Percentiles rank a stretch among this genome's conserved stretches.
These are phyloP conservation scores for Ruditapes philippinarum DNA, from an alignment of 1,140 invertebrate genomes.

Conservation along the genomic window DNA sequence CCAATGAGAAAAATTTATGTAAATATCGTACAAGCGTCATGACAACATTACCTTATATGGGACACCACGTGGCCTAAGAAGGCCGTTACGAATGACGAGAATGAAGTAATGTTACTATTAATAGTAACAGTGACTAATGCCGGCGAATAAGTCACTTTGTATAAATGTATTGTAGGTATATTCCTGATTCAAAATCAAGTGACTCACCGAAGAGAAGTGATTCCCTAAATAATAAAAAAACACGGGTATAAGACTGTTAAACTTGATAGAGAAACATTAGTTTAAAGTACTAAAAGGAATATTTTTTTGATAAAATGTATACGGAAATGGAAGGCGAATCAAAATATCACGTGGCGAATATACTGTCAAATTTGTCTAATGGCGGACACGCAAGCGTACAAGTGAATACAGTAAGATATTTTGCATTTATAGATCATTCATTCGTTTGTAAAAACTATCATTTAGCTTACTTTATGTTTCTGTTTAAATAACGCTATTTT, in stretches of 20 bases:
- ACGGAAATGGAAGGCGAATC: slow-evolving; percentile 66
- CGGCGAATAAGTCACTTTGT: slow-evolving; percentile 41
- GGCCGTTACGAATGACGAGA: not conserved
- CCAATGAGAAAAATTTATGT: slow-evolving; percentile 45
- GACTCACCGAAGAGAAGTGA: slow-evolving; percentile 56
- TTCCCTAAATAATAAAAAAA: slow-evolving; percentile 22
- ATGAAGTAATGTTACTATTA: slow-evolving; percentile 65
- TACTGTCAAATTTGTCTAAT: slow-evolving; percentile 62
- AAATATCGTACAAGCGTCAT: slow-evolving; percentile 38
- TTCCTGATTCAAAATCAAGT: slow-evolving; percentile 51
- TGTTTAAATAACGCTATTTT: not conserved
- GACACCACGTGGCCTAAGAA: slow-evolving; percentile 41
- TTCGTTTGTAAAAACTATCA: not conserved
- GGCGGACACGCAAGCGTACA: slow-evolving; percentile 46
- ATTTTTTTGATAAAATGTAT: slow-evolving; percentile 36
- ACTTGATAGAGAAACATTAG: not conserved
- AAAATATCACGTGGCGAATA: slow-evolving; percentile 68
- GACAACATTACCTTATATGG: slow-evolving; percentile 65
- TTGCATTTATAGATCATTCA: not conserved
- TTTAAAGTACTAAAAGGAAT: not conserved
- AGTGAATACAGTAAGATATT: slow-evolving; percentile 59
- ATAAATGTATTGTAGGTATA: slow-evolving; percentile 67
- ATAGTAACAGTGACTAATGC: slow-evolving; percentile 61
- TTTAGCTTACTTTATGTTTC: not conserved
- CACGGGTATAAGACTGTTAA: not conserved